Evolutionary conservation across 1,140 invertebrate species (phyloP), one percentile per base, ranked within the genome.

Genomic region (Trachymyrmex cornetzi): DNA sequence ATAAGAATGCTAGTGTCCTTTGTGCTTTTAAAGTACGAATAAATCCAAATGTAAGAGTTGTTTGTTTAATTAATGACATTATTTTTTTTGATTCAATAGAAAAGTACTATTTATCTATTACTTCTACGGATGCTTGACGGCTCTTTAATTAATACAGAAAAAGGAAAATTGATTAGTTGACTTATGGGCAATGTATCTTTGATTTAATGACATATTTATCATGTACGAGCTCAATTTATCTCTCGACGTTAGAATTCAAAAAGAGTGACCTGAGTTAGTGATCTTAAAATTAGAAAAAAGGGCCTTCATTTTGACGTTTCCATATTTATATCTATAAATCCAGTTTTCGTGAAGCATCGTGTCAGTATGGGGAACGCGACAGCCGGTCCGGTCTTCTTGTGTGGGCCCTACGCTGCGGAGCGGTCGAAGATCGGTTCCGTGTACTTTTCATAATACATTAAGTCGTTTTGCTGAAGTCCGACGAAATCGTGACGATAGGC

Each of bases 381-480:
- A n/a, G 38, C 57, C 50, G 59, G 63, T 64, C n/a, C 59, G 34
- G 38, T 71, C 89, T 89, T 64, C 77, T 89, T 90, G 89, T 90
- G 89, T 87, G 89, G 88, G 88, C 89, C 64, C n/a, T 0, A 16
- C 19, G 16, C 38, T 14, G 34, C 16, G 61, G 2, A 72, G 14
- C 61, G 63, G 57, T 22, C 48, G 59, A 38, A 82, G 66, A 77
- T 72, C 66, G 57, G 88, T 90, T 88, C 81, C 88, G 88, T 88
- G 89, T 90, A 90, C 86, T 88, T 88, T 90, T 90, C 88, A 90
- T 90, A 90, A 90, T 89, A 90, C 89, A 89, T 89, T 90, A 89
- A 90, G 88, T 89, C 89, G 89, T 90, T 90, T 90, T 87, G 88
- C 88, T 75, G 77, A 69, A 85, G 71, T 75, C 84, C 74, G 84